Base-by-base conservation (phyloP, 2,888 invertebrate species). In the Tipula confusa region DNA sequence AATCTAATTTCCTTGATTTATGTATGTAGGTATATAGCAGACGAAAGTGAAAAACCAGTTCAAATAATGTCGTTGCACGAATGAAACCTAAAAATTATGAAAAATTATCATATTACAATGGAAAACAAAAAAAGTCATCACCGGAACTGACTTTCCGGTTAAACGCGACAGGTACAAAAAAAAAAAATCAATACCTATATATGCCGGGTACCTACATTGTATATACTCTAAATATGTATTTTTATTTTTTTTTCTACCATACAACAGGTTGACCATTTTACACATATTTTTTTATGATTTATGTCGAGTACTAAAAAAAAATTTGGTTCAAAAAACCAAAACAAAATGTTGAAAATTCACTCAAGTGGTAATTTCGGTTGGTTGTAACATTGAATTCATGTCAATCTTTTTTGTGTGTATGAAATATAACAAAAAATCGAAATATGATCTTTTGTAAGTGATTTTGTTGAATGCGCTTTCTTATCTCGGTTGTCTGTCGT, bases 281-380 rank as follows among this genome's bases (percentile, higher is more conserved):
- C 31, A n/a, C n/a, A n/a, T n/a, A n/a, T n/a, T 38, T 38, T 43
- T 43, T 43, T 43, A 43, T 43, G 43, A 43, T 43, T 43, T 43
- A 43, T 15, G n/a, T 38, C 11, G 36, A 36, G 15, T 43, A 15
- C 24, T 18, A 3, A 48, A 48, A 64, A 33, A 33, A 33, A 33
- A 33, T 1, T 33, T 33, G 1, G 9, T 7, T 24, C 18, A 64
- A 18, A 64, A 48, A 48, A 48, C 48, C 15, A 38, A 43, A 43
- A 33, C 13, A 38, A 48, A 5, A 64, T 24, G 64, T 64, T 18
- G n/a, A 24, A 64, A 64, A 64, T 64, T 64, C 64, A 64, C 64
- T 64, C 64, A 64, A 64, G 64, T 64, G 64, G 64, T 64, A 64
- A 64, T 5, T 64, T 64, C 64, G n/a, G n/a, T n/a, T 64, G 64